A percentile compares a stretch with the other conserved stretches of the same genome.
These are phyloP conservation scores for Araneus ventricosus DNA, from an alignment of 1,140 invertebrate genomes.

Conservation along the genomic window DNA sequence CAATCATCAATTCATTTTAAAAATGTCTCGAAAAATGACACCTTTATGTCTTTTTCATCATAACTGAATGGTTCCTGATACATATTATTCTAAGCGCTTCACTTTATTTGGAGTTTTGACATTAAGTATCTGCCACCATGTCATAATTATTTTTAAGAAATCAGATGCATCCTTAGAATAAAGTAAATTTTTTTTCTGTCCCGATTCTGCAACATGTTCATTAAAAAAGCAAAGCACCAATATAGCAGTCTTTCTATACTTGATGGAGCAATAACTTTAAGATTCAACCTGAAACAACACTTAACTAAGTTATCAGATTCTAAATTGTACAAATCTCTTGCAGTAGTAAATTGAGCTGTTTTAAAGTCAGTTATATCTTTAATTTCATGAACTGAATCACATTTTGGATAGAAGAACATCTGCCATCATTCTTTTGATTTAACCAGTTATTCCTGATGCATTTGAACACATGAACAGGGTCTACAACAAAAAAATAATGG, in stretches of 20 bases:
- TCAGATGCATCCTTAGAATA: slow-evolving; percentile 5
- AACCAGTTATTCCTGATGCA: neutral
- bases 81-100: neutral
- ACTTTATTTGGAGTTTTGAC: slow-evolving; percentile 50
- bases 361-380: neutral
- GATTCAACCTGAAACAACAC: neutral
- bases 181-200: neutral
- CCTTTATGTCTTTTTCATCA: neutral
- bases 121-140: slow-evolving; percentile 30
- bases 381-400: neutral
- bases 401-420: neutral
- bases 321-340: neutral
- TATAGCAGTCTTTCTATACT: slow-evolving; percentile 13
- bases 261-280: neutral
- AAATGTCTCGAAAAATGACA: neutral
- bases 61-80: neutral
- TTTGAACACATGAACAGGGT: slow-evolving; percentile 11
- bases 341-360: neutral
- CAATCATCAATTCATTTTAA: neutral
- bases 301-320: neutral
- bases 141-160: neutral
- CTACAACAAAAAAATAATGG: slow-evolving; percentile 21
- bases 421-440: slow-evolving; percentile 33
- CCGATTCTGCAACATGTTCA: neutral
- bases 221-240: slow-evolving; percentile 31